Percentiles rank a stretch among this genome's conserved stretches.
Conservation (phyloP, 2,797 vertebrate genomes). For the Chloroceryle inda region DNA sequence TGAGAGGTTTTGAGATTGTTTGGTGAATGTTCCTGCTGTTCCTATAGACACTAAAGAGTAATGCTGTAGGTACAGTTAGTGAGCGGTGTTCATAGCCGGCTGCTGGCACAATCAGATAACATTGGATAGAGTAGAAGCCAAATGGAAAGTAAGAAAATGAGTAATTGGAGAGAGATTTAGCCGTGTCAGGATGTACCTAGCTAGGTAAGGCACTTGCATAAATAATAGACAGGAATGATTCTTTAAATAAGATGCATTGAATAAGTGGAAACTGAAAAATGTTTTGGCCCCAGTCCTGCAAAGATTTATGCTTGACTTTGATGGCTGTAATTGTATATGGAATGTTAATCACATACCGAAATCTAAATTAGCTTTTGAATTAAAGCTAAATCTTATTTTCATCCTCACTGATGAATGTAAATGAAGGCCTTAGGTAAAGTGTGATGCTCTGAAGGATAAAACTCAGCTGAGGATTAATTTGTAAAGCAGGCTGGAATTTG, state of each 20-base stretch:
- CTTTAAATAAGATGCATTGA: background rate
- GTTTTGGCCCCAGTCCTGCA: constrained; percentile 33
- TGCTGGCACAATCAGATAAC: background rate
- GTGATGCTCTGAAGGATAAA: constrained; percentile 43
- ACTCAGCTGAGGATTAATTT: background rate
- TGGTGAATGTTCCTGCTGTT: background rate
- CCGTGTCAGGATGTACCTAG: constrained; percentile 6
- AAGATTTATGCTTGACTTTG: constrained; percentile 44
- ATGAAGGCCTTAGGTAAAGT: constrained; percentile 15
- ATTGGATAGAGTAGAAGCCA: background rate
- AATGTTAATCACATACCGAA: constrained; percentile 11
- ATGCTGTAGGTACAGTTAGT: background rate
- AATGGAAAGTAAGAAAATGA: constrained; percentile 28
- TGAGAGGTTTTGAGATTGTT: background rate
- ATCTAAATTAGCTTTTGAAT: constrained; percentile 46
- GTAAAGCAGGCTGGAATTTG: background rate
- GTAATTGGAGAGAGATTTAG: background rate
- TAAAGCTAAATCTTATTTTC: constrained; percentile 46
- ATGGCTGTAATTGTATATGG: background rate
- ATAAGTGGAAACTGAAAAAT: constrained; percentile 31
- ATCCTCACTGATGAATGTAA: constrained; percentile 39
- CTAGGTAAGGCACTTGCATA: background rate
- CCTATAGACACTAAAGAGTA: background rate
- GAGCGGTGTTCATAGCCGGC: background rate
- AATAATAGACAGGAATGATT: constrained; percentile 17